phyloP scores from a whole-genome alignment of 2,888 invertebrate genomes.

The Torymus tubicola region DNA sequence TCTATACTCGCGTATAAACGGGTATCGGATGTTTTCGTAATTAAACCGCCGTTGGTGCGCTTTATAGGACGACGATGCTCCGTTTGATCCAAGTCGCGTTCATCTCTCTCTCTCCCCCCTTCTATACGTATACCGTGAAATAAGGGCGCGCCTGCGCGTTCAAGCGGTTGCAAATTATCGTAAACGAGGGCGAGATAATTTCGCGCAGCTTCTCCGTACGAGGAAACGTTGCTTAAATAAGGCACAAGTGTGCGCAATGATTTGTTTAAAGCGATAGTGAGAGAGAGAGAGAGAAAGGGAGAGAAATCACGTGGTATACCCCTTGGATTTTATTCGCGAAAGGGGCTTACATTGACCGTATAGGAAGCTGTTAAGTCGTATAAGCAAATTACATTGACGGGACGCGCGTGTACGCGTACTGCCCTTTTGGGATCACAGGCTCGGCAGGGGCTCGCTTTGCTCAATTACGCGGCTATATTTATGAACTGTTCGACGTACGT shows the following conservation, averaged over 20 bases:
- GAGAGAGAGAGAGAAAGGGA: too few relatives aligned
- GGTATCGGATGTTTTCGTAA: constrained; percentile 27
- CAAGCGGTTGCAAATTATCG: constrained; percentile 41
- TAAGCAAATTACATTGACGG: constrained; percentile 33
- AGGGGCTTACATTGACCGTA: background rate
- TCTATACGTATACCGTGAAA: background rate
- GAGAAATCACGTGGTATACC: too few relatives aligned
- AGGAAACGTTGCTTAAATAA: constrained; percentile 38
- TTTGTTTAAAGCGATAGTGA: background rate
- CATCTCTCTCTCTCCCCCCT: constrained; percentile 7
- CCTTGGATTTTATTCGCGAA: too few relatives aligned
- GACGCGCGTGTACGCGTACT: too few relatives aligned
- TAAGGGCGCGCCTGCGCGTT: background rate
- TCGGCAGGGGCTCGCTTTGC: background rate
- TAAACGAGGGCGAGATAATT: constrained; percentile 44
- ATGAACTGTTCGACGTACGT: constrained; percentile 22
- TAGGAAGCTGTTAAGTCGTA: constrained; percentile 30
- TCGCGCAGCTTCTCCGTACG: background rate
- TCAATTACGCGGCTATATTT: constrained; percentile 24
- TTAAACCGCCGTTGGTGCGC: constrained; percentile 25
- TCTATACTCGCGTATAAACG: background rate
- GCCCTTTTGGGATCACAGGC: too few relatives aligned
- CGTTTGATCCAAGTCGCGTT: background rate
- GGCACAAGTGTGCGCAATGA: background rate
- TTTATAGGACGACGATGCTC: background rate